Conservation (phyloP, 2,888 invertebrate genomes). For the Tuberolachnus salignus region DNA sequence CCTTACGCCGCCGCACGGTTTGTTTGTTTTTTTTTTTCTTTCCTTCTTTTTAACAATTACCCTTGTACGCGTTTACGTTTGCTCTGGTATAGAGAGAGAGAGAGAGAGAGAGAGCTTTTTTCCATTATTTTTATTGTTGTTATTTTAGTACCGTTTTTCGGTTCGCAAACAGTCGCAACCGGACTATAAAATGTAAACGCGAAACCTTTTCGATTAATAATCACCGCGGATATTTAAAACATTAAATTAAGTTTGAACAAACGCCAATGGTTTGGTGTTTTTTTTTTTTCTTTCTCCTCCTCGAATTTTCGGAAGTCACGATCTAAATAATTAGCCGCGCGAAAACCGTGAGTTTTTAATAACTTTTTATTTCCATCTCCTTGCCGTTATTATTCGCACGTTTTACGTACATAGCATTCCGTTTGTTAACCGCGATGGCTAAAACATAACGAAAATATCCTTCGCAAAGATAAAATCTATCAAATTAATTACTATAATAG, state of each 20-base stretch:
- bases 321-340: too few species aligned
- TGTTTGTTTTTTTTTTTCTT: conserved; percentile 33
- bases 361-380: neutral
- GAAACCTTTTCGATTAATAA: conserved; percentile 45
- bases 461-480: too few species aligned
- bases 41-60: conserved; percentile 57
- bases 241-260: conserved; percentile 27
- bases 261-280: conserved; percentile 17
- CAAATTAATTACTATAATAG: conserved; percentile 28
- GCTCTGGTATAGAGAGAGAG: conserved; percentile 25
- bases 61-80: conserved; percentile 38
- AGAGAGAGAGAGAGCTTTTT: conserved; percentile 57
- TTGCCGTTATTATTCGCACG: conserved; percentile 11
- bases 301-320: too few species aligned
- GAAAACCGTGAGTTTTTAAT: too few species aligned
- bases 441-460: neutral
- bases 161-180: conserved; percentile 18
- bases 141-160: conserved; percentile 51
- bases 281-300: neutral
- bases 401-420: too few species aligned
- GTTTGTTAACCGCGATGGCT: conserved; percentile 2
- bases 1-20: neutral
- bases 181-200: conserved; percentile 28
- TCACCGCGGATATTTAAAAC: conserved; percentile 33
- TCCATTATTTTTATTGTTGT: conserved; percentile 57